Percentiles rank a stretch among this genome's conserved stretches.
Conservation (phyloP, 1,140 invertebrate genomes). For the Vollenhovia emeryi region DNA sequence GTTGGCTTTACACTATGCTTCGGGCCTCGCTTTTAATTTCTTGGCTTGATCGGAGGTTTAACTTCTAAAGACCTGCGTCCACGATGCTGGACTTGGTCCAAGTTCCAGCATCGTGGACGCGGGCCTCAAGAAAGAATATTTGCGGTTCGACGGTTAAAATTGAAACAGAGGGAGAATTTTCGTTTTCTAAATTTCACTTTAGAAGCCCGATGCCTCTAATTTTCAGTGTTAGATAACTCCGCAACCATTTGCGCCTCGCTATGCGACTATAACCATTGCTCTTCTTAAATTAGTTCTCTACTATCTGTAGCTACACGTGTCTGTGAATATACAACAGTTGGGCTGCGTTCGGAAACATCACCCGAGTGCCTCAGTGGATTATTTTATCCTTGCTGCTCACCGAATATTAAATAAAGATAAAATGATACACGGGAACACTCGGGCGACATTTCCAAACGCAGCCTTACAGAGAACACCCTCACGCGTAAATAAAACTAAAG, state of each 20-base stretch:
- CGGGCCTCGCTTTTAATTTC: not conserved
- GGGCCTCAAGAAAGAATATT: too few species aligned
- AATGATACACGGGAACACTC: too few species aligned
- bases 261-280: not conserved
- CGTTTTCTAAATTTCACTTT: not conserved
- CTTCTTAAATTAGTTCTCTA: conserved; percentile 9
- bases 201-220: not conserved
- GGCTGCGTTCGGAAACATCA: too few species aligned
- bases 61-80: too few species aligned
- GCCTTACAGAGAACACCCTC: not conserved
- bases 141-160: too few species aligned
- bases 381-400: too few species aligned
- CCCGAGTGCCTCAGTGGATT: too few species aligned
- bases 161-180: not conserved
- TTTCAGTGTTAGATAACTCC: not conserved
- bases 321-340: not conserved
- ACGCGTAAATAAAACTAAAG: not conserved
- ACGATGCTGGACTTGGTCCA: too few species aligned
- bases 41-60: not conserved
- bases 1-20: too few species aligned
- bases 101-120: too few species aligned
- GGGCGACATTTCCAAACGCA: too few species aligned
- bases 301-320: not conserved
- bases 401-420: too few species aligned
- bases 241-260: not conserved